Conservation (phyloP, 2,797 vertebrate species). For the Rhyacichthys aspro region DNA sequence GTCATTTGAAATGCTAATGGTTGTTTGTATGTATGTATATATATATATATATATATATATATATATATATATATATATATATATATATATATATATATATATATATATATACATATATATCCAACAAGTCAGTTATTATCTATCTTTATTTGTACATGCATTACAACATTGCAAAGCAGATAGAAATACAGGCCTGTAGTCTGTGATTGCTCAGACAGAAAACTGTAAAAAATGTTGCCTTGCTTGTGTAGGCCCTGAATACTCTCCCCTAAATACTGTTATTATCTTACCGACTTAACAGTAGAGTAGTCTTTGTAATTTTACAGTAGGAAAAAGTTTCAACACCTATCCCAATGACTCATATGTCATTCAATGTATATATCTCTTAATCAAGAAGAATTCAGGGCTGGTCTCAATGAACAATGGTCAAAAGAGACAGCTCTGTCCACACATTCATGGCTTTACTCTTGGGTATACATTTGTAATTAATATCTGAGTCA, state of each 20-base stretch:
- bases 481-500: slow-evolving; percentile 58
- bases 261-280: slow-evolving; percentile 39
- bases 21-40: too few species aligned
- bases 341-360: slow-evolving; percentile 46
- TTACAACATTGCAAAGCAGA: background rate
- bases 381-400: slow-evolving; percentile 40
- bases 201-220: slow-evolving; percentile 12
- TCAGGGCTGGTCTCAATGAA: slow-evolving; percentile 8
- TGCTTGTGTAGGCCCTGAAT: slow-evolving; percentile 14
- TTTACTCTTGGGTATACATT: slow-evolving; percentile 15
- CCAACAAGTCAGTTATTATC: too few species aligned
- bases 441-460: slow-evolving; percentile 4
- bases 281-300: slow-evolving; percentile 43
- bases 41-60: too few species aligned
- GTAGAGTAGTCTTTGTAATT: slow-evolving; percentile 39
- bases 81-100: too few species aligned
- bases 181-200: slow-evolving; percentile 20
- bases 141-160: too few species aligned
- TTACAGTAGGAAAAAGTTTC: slow-evolving; percentile 43
- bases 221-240: background rate
- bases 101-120: too few species aligned
- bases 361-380: slow-evolving; percentile 35
- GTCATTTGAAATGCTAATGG: too few species aligned
- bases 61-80: too few species aligned
- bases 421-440: slow-evolving; percentile 17